Conservation (phyloP, 2,113 vertebrate species). For the Leptobrachium leishanense region DNA sequence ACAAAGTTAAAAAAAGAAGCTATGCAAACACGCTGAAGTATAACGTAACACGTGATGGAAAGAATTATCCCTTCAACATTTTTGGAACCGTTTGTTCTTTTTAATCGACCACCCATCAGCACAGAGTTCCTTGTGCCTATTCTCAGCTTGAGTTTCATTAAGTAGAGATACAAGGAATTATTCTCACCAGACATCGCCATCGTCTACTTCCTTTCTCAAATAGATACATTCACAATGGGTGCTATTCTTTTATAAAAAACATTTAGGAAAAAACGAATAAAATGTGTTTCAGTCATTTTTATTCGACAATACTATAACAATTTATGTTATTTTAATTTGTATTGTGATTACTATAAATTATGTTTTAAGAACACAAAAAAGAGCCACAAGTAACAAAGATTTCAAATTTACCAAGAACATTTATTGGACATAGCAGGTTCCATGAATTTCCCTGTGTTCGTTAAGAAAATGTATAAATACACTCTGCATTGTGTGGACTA, state of each 20-base stretch:
- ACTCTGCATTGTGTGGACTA: too few relatives aligned
- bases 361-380: too few relatives aligned
- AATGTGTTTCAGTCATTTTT: not conserved
- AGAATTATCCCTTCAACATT: slow-evolving; percentile 55
- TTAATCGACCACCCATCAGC: slow-evolving; percentile 65
- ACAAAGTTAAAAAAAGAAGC: slow-evolving; percentile 56
- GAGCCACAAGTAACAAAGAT: too few relatives aligned
- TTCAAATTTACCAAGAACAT: too few relatives aligned
- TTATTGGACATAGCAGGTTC: too few relatives aligned
- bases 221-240: slow-evolving; percentile 75
- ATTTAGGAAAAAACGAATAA: slow-evolving; percentile 67
- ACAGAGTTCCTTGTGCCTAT: slow-evolving; percentile 66
- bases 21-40: slow-evolving; percentile 44
- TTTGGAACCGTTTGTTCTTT: slow-evolving; percentile 61
- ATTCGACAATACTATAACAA: too few relatives aligned
- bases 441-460: too few relatives aligned
- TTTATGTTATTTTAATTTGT: too few relatives aligned
- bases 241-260: slow-evolving; percentile 68
- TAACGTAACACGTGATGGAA: slow-evolving; percentile 50
- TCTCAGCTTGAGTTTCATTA: slow-evolving; percentile 65
- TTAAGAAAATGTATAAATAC: too few relatives aligned
- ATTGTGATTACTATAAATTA: too few relatives aligned
- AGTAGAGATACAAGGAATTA: slow-evolving; percentile 69
- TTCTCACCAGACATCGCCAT: slow-evolving; percentile 66
- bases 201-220: slow-evolving; percentile 65